Evolutionary conservation across 2,113 vertebrate genomes (phyloP), one percentile per base, ranked within the genome.

Genomic region (Oophaga pumilio): DNA sequence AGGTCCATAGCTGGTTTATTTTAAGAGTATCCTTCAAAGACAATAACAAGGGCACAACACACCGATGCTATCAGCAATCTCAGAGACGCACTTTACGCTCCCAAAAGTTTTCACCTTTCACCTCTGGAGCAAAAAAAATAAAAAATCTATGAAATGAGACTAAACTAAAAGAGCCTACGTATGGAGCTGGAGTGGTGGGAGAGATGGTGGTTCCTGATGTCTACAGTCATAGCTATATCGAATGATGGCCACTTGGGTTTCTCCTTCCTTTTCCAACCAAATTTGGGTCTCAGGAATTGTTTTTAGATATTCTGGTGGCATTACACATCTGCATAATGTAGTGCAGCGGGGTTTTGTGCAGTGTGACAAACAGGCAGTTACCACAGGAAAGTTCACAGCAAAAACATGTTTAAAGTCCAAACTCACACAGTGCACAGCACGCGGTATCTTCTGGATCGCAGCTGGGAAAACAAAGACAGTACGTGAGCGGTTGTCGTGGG

Each of bases 1-100:
- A 88, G 87, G 87, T 84, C 87, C 77, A 56, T 57, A 11, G 82
- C 68, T 82, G 71, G 49, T 84, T 76, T 88, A 76, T 84, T 76
- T 83, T 76, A 84, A 84, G 76, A 43, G 57, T 68, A 83, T 33
- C 71, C 79, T 50, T 88, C 81, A 88, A 88, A 84, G 80, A 76
- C 22, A 49, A 69, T 64, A 76, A 83, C 50, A 64, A 24, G 50
- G 26, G 66, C 62, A 71, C n/a, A 68, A 56, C n/a, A 52, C 79
- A 79, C 56, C 76, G 83, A 66, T 64, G 69, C 79, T 76, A 81
- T 81, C 85, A 73, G 52, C 49, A 56, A 53, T 69, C 76, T 53
- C 76, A 62, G 56, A 62, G 24, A 17, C 28, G 49, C 69, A 64
- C 69, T 28, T 24, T 76, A 26, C 53, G 60, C 52, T 81, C 64